phyloP scores from a whole-genome alignment of 2,888 invertebrate genomes.

The Microctonus hyperodae region DNA sequence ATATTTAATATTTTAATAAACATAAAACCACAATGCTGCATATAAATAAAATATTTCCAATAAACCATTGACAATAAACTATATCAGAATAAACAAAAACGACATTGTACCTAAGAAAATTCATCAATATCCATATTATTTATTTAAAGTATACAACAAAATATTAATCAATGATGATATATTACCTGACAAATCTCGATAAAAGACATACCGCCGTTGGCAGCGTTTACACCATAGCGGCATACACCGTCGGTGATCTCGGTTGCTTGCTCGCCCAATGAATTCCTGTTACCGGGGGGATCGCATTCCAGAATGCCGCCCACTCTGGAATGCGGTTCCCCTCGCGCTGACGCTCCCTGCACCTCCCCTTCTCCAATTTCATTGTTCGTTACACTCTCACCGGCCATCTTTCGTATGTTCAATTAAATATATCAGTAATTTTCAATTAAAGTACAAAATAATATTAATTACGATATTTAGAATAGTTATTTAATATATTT shows the following conservation, averaged over 20 bases:
- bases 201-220: slow-evolving; percentile 58
- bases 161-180: slow-evolving; percentile 2
- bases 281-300: slow-evolving; percentile 60
- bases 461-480: too few species aligned
- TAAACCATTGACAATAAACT: too few species aligned
- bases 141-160: too few species aligned
- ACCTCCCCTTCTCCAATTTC: slow-evolving; percentile 46
- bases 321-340: slow-evolving; percentile 62
- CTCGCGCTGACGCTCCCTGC: slow-evolving; percentile 49
- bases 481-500: too few species aligned
- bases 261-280: slow-evolving; percentile 44
- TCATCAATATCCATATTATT: too few species aligned
- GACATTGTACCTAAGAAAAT: too few species aligned
- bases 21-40: too few species aligned
- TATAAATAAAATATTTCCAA: too few species aligned
- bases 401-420: slow-evolving; percentile 48
- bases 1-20: too few species aligned
- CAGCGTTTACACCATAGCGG: slow-evolving; percentile 56
- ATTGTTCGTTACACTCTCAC: slow-evolving; percentile 55
- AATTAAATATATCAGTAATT: not conserved
- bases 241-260: slow-evolving; percentile 53
- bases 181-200: slow-evolving; percentile 61
- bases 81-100: too few species aligned
- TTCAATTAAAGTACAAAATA: not conserved
- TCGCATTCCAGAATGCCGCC: slow-evolving; percentile 62